phyloP scores from a whole-genome alignment of 2,888 invertebrate species.

The Clunio marinus region DNA sequence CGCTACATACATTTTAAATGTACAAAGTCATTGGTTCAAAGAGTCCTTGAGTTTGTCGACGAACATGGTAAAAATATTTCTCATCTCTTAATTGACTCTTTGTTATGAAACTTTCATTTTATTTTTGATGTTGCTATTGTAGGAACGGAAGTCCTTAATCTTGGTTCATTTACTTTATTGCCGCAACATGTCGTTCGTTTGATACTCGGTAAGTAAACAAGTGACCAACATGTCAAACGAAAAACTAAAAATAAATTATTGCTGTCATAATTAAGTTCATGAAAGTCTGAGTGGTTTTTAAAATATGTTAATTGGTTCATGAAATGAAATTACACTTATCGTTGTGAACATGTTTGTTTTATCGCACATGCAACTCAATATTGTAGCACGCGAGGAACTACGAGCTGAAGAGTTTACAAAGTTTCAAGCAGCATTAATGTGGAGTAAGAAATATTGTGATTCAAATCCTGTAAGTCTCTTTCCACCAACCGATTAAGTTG shows the following conservation, averaged over 20 bases:
- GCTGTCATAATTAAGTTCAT: no score
- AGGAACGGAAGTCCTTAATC: conserved; percentile 54
- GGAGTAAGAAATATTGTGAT: conserved; percentile 70
- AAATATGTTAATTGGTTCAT: neutral
- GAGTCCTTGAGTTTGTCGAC: conserved; percentile 68
- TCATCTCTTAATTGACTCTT: neutral
- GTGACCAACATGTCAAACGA: neutral
- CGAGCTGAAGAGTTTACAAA: conserved; percentile 69
- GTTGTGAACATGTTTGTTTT: neutral
- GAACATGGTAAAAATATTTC: conserved; percentile 62
- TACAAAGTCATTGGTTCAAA: conserved; percentile 67
- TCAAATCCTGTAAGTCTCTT: conserved; percentile 49
- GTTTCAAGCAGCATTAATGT: conserved; percentile 68
- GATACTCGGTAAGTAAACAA: conserved; percentile 51
- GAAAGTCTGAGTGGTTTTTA: no score
- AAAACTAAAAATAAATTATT: no score
- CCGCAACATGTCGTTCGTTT: conserved; percentile 67
- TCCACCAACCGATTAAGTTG: neutral
- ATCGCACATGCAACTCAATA: conserved; percentile 41
- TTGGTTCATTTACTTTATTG: conserved; percentile 65
- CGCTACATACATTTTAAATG: conserved; percentile 71
- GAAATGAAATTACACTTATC: neutral
- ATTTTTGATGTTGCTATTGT: neutral
- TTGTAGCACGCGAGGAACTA: conserved; percentile 61
- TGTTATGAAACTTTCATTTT: neutral